Evolutionary conservation across 2,797 vertebrate genomes (phyloP).

Genomic region (Oceanodroma leucorhoa): DNA sequence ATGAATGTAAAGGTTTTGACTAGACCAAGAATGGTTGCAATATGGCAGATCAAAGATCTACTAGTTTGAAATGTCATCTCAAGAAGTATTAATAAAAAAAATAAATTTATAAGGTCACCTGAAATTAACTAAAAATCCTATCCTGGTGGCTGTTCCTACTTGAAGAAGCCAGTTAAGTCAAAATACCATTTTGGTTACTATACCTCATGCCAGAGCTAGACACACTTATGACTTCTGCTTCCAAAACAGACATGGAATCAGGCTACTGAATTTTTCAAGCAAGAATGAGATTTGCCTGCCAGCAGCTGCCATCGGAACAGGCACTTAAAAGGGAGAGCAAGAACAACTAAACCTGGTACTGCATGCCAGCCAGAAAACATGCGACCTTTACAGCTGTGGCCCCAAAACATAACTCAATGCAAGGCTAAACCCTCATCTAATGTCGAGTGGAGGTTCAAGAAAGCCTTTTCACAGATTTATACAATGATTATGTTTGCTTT

Average conservation of each 20-base stretch:
- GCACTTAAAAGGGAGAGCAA: background rate
- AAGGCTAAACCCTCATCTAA: background rate
- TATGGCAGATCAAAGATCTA: background rate
- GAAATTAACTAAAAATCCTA: background rate
- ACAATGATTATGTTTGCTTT: background rate
- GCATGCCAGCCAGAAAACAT: background rate
- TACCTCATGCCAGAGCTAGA: background rate
- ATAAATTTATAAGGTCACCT: background rate
- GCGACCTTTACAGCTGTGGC: fast-evolving
- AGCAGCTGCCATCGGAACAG: background rate
- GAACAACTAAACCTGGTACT: background rate
- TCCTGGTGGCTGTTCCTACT: background rate
- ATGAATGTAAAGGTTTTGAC: background rate
- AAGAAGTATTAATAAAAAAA: background rate
- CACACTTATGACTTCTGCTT: background rate
- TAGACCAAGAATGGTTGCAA: background rate
- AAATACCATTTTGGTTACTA: background rate
- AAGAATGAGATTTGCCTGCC: background rate
- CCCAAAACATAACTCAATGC: background rate
- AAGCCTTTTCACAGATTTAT: background rate
- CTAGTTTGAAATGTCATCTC: background rate
- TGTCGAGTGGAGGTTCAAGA: background rate
- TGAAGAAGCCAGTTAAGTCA: background rate
- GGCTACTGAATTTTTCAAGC: background rate
- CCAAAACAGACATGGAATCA: background rate